phyloP scores from a whole-genome alignment of 2,797 vertebrate genomes.

The Onychomys leucogaster region DNA sequence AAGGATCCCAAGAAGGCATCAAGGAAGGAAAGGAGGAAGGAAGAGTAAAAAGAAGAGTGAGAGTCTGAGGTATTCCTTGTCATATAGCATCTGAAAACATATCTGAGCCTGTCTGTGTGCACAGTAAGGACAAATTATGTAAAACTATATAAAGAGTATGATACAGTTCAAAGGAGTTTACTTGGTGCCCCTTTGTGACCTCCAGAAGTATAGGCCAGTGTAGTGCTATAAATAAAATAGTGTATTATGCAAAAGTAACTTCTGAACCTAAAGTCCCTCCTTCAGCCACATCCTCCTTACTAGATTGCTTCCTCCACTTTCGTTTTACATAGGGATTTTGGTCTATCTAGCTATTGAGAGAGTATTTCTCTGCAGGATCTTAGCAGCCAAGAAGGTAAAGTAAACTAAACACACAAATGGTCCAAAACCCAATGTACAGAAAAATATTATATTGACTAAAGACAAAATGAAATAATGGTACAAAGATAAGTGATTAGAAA shows the following conservation, averaged over 20 bases:
- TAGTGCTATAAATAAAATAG: not conserved
- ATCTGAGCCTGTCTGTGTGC: not conserved
- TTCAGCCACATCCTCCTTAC: not conserved
- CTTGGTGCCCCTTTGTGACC: not conserved
- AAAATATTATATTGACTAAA: conserved; percentile 23
- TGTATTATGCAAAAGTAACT: not conserved
- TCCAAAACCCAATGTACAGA: not conserved
- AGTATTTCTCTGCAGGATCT: conserved; percentile 35
- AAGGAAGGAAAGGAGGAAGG: not conserved
- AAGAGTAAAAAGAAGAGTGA: not conserved
- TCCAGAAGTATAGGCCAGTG: not conserved
- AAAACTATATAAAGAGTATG: not conserved
- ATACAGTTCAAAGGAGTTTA: not conserved
- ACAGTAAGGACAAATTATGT: not conserved
- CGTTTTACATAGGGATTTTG: not conserved
- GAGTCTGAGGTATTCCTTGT: not conserved
- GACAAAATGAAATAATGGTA: not conserved
- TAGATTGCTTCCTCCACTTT: not conserved
- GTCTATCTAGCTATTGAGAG: not conserved
- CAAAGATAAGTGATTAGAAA: conserved; percentile 28
- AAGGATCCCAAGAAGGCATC: not conserved
- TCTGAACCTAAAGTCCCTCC: not conserved
- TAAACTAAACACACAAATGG: conserved; percentile 13
- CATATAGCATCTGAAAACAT: not conserved
- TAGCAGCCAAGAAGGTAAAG: not conserved